Evolutionary conservation across 2,113 vertebrate species (phyloP), one percentile per base, ranked within the genome.

Genomic region (Sander lucioperca): DNA sequence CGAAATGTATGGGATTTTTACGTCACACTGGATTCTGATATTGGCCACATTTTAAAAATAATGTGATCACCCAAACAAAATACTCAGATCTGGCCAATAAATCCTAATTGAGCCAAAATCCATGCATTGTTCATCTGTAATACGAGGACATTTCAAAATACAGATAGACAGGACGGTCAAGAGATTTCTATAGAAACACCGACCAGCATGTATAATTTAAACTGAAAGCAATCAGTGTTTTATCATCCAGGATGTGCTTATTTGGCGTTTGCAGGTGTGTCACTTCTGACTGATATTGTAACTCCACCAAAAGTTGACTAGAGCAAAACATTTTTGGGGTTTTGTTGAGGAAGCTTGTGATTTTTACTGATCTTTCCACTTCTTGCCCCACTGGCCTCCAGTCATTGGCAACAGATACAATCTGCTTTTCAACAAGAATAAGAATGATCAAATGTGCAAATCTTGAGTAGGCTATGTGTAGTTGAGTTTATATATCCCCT

Each of bases 261-360:
- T 43, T 7, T 15, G 21, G 18, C 0, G 7, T 4, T 7, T 58
- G 21, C 50, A 72, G 54, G 47, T 62, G 25, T 48, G 27, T 66
- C 16, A 15, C 50, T 12, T 12, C 15, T 72, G 33, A 6, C 23
- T 6, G 2, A 53, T n/a, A n/a, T 58, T 7, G 1, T 2, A 54
- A 39, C 56, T 68, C 27, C 48, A 72, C 66, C 70, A 57, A 79
- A 80, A 74, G 66, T 57, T 54, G n/a, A 84, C 25, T 16, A 4
- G 69, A 67, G 82, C 16, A 11, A 75, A 65, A 63, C 10, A 7
- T 65, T n/a, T n/a, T 57, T 6, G 6, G 14, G 16, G 7, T 54
- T 6, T 54, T 4, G 2, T 18, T 4, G 68, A 61, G 36, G 30
- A 54, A 47, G n/a, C n/a, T n/a, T n/a, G 68, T 50, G 68, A 25